phyloP scores from a whole-genome alignment of 2,113 vertebrate genomes.

The Coracopsis vasa region DNA sequence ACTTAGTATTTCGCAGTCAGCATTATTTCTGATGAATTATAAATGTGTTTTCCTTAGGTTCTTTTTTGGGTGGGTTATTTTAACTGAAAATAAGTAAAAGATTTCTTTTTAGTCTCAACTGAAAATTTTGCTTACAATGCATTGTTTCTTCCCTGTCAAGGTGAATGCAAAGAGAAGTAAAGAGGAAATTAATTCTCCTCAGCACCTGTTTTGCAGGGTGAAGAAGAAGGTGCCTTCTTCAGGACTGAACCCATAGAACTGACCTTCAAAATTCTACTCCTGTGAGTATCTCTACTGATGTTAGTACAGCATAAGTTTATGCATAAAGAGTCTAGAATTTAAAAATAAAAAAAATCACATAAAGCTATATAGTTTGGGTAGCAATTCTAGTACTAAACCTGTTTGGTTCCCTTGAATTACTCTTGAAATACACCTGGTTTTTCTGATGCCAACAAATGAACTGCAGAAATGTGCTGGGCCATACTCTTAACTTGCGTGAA shows the following conservation, averaged over 20 bases:
- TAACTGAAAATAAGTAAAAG: slow-evolving; percentile 16
- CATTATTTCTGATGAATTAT: slow-evolving; percentile 72
- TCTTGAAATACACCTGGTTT: neutral
- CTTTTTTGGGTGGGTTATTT: neutral
- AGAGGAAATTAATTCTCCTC: neutral
- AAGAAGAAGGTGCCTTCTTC: neutral
- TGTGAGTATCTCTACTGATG: neutral
- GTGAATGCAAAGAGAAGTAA: slow-evolving; percentile 9
- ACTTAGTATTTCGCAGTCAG: slow-evolving; percentile 50
- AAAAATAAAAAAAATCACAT: neutral
- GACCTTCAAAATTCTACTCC: neutral
- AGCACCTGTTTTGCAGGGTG: neutral
- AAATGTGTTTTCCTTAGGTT: slow-evolving; percentile 62
- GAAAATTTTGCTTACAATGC: slow-evolving; percentile 50
- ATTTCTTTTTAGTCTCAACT: slow-evolving; percentile 28
- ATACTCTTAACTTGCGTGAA: neutral
- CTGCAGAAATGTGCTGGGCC: neutral
- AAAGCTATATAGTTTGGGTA: neutral
- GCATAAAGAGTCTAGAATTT: neutral
- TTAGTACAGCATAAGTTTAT: neutral
- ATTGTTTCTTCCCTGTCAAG: slow-evolving; percentile 35
- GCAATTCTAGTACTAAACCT: neutral
- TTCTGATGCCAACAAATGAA: neutral
- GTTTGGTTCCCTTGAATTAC: neutral
- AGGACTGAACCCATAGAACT: neutral